Evolutionary conservation across 1,140 invertebrate species (phyloP).

Genomic region (Zaprionus nigranus): DNA sequence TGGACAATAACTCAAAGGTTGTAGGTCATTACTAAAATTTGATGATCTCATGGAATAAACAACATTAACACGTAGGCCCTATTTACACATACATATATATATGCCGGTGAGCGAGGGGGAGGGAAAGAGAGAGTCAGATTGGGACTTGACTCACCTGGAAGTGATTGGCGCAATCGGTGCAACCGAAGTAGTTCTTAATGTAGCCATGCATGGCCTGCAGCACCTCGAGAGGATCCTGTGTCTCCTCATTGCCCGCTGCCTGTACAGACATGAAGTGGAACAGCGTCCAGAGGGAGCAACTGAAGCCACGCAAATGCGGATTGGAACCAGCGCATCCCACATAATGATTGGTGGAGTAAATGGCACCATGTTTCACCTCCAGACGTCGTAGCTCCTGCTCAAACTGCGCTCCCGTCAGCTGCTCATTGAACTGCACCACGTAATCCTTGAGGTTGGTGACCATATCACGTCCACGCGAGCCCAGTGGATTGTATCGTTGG

Average conservation of each 20-base stretch:
- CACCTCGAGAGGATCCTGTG: constrained; percentile 87
- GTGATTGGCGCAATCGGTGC: constrained; percentile 94
- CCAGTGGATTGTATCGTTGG: constrained; percentile 85
- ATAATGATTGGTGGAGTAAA: constrained; percentile 69
- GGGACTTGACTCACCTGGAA: constrained; percentile 88
- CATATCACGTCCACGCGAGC: constrained; percentile 87
- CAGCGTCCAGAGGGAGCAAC: constrained; percentile 97
- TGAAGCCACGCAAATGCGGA: constrained; percentile 92
- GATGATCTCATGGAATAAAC: constrained; percentile 44
- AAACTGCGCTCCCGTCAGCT: constrained; percentile 65
- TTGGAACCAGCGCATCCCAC: constrained; percentile 89
- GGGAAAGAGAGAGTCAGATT: background rate
- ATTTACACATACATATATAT: background rate
- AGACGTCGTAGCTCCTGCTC: constrained; percentile 62
- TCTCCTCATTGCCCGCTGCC: constrained; percentile 86
- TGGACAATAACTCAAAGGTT: background rate
- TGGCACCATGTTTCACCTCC: constrained; percentile 44
- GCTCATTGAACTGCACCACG: constrained; percentile 64
- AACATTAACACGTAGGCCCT: constrained; percentile 30
- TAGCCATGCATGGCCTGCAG: constrained; percentile 94
- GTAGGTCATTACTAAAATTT: background rate
- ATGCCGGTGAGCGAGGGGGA: background rate
- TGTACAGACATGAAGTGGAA: constrained; percentile 97
- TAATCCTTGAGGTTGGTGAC: constrained; percentile 84
- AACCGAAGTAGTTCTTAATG: constrained; percentile 97